Conservation (phyloP, 1,140 invertebrate species). For the Hyles vespertilio region DNA sequence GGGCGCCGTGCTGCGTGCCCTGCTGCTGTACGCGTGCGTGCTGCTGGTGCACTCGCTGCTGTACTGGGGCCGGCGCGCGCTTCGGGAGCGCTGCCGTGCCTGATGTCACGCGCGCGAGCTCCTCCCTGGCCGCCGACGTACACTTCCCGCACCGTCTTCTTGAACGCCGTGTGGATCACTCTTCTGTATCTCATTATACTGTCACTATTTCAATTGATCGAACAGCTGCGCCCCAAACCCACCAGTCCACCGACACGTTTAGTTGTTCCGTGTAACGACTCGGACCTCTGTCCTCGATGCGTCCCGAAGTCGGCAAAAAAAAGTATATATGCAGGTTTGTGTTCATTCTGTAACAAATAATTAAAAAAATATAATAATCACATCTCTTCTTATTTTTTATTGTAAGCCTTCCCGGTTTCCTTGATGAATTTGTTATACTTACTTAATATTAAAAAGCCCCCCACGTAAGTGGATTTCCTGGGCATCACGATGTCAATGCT, state of each 20-base stretch:
- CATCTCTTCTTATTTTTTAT: too few relatives aligned
- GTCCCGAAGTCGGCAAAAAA: too few relatives aligned
- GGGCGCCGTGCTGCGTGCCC: conserved; percentile 30
- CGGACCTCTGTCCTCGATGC: too few relatives aligned
- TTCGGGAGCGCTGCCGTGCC: conserved; percentile 18
- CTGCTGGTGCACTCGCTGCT: conserved; percentile 40
- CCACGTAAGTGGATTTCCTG: too few relatives aligned
- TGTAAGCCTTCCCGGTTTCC: too few relatives aligned
- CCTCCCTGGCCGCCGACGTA: conserved; percentile 19
- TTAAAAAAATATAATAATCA: too few relatives aligned
- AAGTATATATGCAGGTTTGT: too few relatives aligned
- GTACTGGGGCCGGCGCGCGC: conserved; percentile 36
- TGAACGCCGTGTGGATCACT: conserved; percentile 28
- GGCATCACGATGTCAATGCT: too few relatives aligned
- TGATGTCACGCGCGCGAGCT: conserved; percentile 17
- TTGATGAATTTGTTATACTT: too few relatives aligned
- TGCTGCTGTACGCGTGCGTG: conserved; percentile 40
- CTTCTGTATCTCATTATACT: conserved; percentile 40
- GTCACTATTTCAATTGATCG: conserved; percentile 40
- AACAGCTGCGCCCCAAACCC: conserved; percentile 34
- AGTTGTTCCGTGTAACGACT: too few relatives aligned
- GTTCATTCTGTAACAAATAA: too few relatives aligned
- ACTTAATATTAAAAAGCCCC: too few relatives aligned
- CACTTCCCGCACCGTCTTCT: conserved; percentile 24
- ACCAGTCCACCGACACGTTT: background rate